phyloP scores from a whole-genome alignment of 2,113 vertebrate genomes.

The Chaetodon auriga region DNA sequence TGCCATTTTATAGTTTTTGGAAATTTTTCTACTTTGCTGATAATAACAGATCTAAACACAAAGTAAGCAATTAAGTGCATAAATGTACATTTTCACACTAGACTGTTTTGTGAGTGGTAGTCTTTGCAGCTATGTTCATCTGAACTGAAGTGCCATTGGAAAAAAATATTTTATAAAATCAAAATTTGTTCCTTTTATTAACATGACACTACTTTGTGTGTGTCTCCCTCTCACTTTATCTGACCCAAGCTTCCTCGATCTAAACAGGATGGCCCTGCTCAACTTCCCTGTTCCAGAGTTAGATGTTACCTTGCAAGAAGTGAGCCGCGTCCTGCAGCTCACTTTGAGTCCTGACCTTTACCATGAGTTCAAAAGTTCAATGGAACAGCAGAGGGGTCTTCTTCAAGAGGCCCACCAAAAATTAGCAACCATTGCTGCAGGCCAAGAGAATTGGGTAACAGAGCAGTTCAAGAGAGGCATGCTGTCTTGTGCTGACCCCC shows the following conservation, averaged over 20 bases:
- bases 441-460: slow-evolving; percentile 85
- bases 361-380: slow-evolving; percentile 70
- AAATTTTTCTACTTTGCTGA: neutral
- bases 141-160: no score
- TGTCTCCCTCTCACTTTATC: neutral
- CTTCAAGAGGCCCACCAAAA: slow-evolving; percentile 75
- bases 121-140: neutral
- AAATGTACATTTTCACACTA: neutral
- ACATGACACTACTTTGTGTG: no score
- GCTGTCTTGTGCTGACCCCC: slow-evolving; percentile 78
- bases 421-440: slow-evolving; percentile 39
- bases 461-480: slow-evolving; percentile 82
- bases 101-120: neutral
- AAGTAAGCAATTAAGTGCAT: neutral
- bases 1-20: neutral
- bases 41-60: neutral
- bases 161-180: no score
- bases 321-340: slow-evolving; percentile 84
- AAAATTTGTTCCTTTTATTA: no score
- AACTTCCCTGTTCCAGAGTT: slow-evolving; percentile 83
- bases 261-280: slow-evolving; percentile 80
- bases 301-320: slow-evolving; percentile 83
- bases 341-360: slow-evolving; percentile 79
- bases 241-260: slow-evolving; percentile 3
- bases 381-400: slow-evolving; percentile 74